Evolutionary conservation across 2,888 invertebrate genomes (phyloP).

Genomic region (Campoplex capitator): DNA sequence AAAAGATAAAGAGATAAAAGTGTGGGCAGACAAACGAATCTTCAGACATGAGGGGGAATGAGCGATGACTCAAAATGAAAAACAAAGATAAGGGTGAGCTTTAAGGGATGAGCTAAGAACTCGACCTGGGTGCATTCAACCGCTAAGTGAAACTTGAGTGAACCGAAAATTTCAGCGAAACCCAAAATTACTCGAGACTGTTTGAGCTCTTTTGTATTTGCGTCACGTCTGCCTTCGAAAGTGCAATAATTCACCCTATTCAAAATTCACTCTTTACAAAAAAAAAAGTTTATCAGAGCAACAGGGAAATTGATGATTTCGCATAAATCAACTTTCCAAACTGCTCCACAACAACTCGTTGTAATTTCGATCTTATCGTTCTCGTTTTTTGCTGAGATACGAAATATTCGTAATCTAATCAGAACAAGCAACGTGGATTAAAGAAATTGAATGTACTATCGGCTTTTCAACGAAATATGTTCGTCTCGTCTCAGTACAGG

Average conservation of each 20-base stretch:
- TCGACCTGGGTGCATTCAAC: conserved; percentile 11
- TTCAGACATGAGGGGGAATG: conserved; percentile 2
- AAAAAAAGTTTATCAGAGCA: not conserved
- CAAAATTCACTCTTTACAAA: too few relatives aligned
- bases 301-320: not conserved
- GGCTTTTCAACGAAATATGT: not conserved
- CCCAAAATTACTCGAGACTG: not conserved
- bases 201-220: not conserved
- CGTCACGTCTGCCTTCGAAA: not conserved
- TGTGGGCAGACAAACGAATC: conserved; percentile 32
- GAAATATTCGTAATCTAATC: not conserved
- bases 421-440: not conserved
- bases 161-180: not conserved
- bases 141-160: conserved; percentile 1
- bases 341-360: too few relatives aligned
- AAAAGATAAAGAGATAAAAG: conserved; percentile 18
- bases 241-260: not conserved
- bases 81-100: not conserved
- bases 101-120: not conserved
- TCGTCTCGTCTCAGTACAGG: not conserved
- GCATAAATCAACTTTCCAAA: not conserved
- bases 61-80: not conserved
- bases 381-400: not conserved
- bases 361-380: not conserved
- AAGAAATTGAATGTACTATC: conserved; percentile 1